A percentile compares a stretch with the other conserved stretches of the same genome.
Evolutionary conservation across 2,888 invertebrate species (phyloP).

Genomic region (Cataglyphis albicans): DNA sequence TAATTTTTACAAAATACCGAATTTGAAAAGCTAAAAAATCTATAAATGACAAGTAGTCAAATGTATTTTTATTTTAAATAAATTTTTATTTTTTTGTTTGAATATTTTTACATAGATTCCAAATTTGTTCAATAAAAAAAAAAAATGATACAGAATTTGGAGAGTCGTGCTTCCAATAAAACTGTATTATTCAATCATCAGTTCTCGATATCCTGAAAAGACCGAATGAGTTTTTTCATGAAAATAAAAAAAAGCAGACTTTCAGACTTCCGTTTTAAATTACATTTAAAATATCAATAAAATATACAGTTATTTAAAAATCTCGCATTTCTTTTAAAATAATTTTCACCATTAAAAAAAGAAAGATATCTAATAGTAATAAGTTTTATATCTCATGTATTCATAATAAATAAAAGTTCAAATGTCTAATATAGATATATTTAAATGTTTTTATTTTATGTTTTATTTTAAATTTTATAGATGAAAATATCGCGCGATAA

Average conservation of each 20-base stretch:
- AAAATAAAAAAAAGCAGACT: neutral
- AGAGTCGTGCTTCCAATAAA: neutral
- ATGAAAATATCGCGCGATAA: neutral
- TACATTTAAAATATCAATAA: neutral
- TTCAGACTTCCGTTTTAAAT: neutral
- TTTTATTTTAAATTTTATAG: neutral
- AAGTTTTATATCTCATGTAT: neutral
- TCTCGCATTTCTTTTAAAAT: neutral
- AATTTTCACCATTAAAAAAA: neutral
- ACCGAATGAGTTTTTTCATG: neutral
- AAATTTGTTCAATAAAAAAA: neutral
- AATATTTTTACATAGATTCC: neutral
- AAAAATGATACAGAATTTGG: neutral
- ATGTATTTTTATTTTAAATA: neutral
- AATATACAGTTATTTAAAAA: neutral
- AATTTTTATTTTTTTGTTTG: no score
- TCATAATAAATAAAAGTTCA: neutral
- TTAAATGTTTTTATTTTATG: neutral
- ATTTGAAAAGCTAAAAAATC: neutral
- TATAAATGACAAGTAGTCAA: neutral
- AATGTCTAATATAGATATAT: neutral
- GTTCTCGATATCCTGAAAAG: neutral
- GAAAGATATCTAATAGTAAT: neutral
- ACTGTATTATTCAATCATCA: slow-evolving; percentile 18
- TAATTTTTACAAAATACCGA: neutral